Evolutionary conservation across 2,113 vertebrate genomes (phyloP), one percentile per base, ranked within the genome.

Genomic region (Panthera uncia): DNA sequence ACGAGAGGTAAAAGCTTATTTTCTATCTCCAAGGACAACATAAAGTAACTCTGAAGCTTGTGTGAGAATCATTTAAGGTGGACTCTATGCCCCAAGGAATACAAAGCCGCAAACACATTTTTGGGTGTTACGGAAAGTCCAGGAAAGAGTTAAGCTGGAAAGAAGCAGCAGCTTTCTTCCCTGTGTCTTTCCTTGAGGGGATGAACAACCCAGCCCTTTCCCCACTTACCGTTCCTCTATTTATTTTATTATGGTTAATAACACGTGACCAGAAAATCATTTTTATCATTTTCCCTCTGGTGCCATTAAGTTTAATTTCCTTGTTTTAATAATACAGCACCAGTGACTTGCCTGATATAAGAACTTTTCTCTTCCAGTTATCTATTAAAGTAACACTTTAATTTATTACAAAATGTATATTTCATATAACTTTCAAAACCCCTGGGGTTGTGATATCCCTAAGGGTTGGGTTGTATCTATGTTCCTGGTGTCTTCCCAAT

Each of bases 21-120:
- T 98, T 98, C 97, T 93, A 81, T 97, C 97, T 97, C 94, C 97
- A 98, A 97, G 97, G 96, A 98, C 96, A 98, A 97, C 93, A 95
- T 85, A 93, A 96, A 97, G 93, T 95, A 97, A 94, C 96, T 95
- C 57, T 73, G 84, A 94, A 88, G 90, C 88, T 96, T 63, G 61
- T 74, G 36, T 33, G 38, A 97, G 93, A 87, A 86, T 88, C 74
- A 15, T 95, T 97, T 97, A 95, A 96, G 92, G 97, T 81, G 84
- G 74, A 95, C 83, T 92, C 91, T 36, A 61, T 52, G 74, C 71
- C 68, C 81, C 2, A 12, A 31, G 41, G 81, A 92, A 94, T 57
- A 78, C 83, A 81, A 94, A 86, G 79, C 74, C 86, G 71, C 74
- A 69, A 14, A 45, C 27, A 81, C 14, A 36, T 57, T 83, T 45